These are phyloP conservation scores for Chaenodraco wilsoni DNA, from an alignment of 2,797 vertebrate genomes.

Conservation along the genomic window DNA sequence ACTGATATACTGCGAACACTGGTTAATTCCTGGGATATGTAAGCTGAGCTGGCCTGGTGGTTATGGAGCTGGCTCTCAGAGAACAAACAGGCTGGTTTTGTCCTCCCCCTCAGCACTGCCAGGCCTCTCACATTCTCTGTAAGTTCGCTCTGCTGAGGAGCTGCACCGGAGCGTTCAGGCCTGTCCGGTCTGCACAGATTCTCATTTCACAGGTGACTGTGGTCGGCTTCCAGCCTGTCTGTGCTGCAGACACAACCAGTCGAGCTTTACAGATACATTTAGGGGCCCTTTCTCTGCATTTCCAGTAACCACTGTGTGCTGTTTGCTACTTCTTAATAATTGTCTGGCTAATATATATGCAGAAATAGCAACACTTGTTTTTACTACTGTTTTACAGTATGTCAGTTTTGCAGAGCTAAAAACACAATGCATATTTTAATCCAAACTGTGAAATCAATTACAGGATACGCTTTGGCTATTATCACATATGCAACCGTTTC, in stretches of 20 bases:
- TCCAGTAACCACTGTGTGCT: conserved; percentile 64
- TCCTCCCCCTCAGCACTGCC: conserved; percentile 69
- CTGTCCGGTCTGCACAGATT: conserved; percentile 80
- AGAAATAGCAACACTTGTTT: conserved; percentile 27
- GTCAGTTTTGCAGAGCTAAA: conserved; percentile 26
- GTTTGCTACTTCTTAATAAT: conserved; percentile 58
- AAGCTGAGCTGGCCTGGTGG: conserved; percentile 71
- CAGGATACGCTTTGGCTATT: conserved; percentile 34
- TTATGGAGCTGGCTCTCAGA: conserved; percentile 71
- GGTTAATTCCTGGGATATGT: conserved; percentile 69
- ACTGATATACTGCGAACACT: conserved; percentile 55
- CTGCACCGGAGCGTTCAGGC: conserved; percentile 76
- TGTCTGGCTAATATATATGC: conserved; percentile 27
- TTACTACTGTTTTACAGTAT: conserved; percentile 30
- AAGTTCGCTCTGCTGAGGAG: conserved; percentile 75
- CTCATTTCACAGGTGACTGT: conserved; percentile 87
- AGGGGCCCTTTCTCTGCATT: conserved; percentile 76
- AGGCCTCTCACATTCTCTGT: conserved; percentile 77
- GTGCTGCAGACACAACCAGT: conserved; percentile 75
- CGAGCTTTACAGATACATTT: conserved; percentile 79
- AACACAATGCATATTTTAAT: conserved; percentile 20
- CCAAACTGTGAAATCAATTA: conserved; percentile 19
- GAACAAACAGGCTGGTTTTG: conserved; percentile 74
- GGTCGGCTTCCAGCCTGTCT: conserved; percentile 79
- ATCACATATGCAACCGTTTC: conserved; percentile 20